Conservation (phyloP, 2,797 vertebrate genomes). For the Acanthopagrus latus region DNA sequence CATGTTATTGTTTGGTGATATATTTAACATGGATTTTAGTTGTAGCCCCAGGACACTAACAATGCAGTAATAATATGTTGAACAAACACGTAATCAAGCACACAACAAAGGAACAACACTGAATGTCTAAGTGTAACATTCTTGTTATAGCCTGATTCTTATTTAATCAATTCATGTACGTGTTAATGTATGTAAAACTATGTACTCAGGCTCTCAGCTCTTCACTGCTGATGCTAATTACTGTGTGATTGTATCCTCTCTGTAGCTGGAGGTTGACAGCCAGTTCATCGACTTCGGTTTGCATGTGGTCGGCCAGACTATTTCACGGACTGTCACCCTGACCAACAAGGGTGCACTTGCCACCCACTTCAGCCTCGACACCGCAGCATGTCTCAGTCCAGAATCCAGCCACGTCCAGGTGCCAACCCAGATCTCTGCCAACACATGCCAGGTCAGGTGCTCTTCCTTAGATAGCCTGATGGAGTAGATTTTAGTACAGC, state of each 20-base stretch:
- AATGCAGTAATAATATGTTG: background rate
- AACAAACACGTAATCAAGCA: background rate
- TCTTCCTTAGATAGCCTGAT: slow-evolving; percentile 6
- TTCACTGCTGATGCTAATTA: slow-evolving; percentile 26
- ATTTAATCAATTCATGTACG: slow-evolving; percentile 14
- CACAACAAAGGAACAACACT: background rate
- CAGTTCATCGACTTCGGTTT: slow-evolving; percentile 91
- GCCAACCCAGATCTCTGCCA: slow-evolving; percentile 39
- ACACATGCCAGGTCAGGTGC: slow-evolving; percentile 72
- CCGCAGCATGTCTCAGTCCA: slow-evolving; percentile 55
- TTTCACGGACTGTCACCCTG: slow-evolving; percentile 89
- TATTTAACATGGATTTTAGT: background rate
- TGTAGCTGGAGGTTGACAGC: slow-evolving; percentile 91
- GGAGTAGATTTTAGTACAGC: background rate
- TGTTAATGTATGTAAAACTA: slow-evolving; percentile 37
- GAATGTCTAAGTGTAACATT: background rate
- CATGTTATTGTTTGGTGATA: background rate
- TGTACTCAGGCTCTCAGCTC: slow-evolving; percentile 16
- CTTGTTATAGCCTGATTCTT: slow-evolving; percentile 1
- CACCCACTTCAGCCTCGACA: slow-evolving; percentile 85
- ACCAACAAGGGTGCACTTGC: slow-evolving; percentile 91
- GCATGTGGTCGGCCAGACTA: slow-evolving; percentile 91
- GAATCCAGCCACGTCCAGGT: slow-evolving; percentile 48
- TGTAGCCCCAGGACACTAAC: background rate
- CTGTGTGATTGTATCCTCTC: slow-evolving; percentile 43